A percentile compares a stretch with the other conserved stretches of the same genome.
phyloP scores from a whole-genome alignment of 2,797 vertebrate genomes.

The Ptychadena robeensis region DNA sequence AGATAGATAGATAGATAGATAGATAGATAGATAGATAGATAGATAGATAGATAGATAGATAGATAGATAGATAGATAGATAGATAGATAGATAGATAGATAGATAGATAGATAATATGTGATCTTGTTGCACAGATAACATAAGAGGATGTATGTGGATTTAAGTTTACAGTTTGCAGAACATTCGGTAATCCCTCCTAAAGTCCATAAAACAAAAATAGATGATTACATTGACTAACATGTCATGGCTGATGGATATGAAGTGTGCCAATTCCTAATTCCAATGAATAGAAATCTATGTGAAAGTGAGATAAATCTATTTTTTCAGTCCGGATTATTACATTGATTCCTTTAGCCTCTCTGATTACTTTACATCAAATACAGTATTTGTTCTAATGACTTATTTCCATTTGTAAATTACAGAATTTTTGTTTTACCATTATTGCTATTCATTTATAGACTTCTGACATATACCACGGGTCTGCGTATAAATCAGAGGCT shows the following conservation, averaged over 20 bases:
- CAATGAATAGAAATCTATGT: constrained; percentile 28
- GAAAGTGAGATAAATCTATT: constrained; percentile 26
- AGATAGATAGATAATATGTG: neutral
- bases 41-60: constrained; percentile 23
- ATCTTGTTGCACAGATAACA: neutral
- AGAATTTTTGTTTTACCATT: neutral
- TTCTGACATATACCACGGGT: neutral
- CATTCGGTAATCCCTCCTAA: neutral
- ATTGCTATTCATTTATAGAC: neutral
- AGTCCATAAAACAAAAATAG: neutral
- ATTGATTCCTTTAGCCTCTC: constrained; percentile 24
- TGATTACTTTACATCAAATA: constrained; percentile 5
- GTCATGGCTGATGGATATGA: constrained; percentile 40
- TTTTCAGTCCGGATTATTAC: constrained; percentile 20
- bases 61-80: constrained; percentile 10
- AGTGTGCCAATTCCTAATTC: constrained; percentile 32
- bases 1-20: no score
- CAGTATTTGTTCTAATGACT: neutral
- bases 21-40: neutral
- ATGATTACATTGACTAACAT: constrained; percentile 18
- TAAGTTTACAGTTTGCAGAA: neutral
- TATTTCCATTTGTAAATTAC: constrained; percentile 13
- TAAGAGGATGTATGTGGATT: neutral
- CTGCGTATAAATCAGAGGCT: neutral
- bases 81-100: neutral